Evolutionary conservation across 2,797 vertebrate genomes (phyloP).

Genomic region (Anas acuta): DNA sequence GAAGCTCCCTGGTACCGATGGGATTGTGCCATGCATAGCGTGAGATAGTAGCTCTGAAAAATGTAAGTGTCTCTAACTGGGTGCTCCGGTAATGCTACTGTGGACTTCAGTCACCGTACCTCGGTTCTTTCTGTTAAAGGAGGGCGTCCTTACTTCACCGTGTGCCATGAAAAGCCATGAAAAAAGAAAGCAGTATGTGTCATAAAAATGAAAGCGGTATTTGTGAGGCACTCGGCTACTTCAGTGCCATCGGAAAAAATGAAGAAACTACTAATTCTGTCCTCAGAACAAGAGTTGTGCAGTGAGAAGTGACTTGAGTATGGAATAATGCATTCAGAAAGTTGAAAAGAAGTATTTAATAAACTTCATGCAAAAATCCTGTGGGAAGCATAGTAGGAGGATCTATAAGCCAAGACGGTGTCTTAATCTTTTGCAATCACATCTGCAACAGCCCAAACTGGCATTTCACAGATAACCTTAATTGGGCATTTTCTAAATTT

Average conservation of each 20-base stretch:
- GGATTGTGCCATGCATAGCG: neutral
- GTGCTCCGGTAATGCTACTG: neutral
- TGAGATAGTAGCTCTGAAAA: neutral
- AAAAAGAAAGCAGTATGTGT: neutral
- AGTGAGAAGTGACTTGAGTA: neutral
- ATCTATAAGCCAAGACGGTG: neutral
- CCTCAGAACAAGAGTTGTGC: neutral
- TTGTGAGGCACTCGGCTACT: neutral
- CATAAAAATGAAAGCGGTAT: neutral
- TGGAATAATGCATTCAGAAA: neutral
- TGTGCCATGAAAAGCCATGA: neutral
- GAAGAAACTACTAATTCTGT: neutral
- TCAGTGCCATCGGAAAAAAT: neutral
- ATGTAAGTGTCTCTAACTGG: neutral
- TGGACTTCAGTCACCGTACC: neutral
- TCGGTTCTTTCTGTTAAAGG: neutral
- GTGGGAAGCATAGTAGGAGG: neutral
- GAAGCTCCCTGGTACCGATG: neutral
- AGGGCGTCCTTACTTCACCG: neutral
- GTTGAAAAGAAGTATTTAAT: neutral
- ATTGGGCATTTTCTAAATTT: neutral
- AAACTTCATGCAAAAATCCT: neutral
- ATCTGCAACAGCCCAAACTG: neutral
- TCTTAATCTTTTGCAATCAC: neutral
- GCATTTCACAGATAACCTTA: neutral